Evolutionary conservation across 2,113 vertebrate species (phyloP).

Genomic region (Gymnarchus niloticus): DNA sequence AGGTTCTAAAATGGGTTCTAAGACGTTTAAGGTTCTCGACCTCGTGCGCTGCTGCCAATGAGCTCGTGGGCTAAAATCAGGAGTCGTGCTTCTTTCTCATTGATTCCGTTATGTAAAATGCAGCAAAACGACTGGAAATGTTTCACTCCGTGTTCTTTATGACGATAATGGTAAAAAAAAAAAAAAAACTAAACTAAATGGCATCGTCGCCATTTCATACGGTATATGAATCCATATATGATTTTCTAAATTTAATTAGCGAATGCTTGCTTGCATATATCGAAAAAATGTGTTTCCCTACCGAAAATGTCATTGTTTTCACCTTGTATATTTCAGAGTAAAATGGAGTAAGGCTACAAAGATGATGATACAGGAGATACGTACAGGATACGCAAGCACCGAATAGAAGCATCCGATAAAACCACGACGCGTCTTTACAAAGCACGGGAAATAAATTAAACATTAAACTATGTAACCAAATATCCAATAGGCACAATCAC

Average conservation of each 20-base stretch:
- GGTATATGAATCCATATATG: not conserved
- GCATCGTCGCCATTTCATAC: conserved; percentile 6
- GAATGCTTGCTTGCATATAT: not conserved
- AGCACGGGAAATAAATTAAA: not conserved
- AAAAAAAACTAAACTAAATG: no score
- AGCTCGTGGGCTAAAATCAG: not conserved
- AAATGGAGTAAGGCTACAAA: not conserved
- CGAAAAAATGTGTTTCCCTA: not conserved
- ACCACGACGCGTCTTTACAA: not conserved
- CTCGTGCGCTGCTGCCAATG: not conserved
- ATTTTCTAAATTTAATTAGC: not conserved
- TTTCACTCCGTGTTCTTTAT: not conserved
- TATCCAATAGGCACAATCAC: not conserved
- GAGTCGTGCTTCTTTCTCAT: not conserved
- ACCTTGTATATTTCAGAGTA: not conserved
- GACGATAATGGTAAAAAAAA: not conserved
- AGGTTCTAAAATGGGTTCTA: no score
- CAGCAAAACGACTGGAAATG: not conserved
- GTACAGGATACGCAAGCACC: not conserved
- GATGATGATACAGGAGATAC: not conserved
- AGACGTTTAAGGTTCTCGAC: not conserved
- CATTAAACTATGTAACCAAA: not conserved
- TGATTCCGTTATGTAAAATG: not conserved
- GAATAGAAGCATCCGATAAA: not conserved
- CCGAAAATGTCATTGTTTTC: not conserved